phyloP scores from a whole-genome alignment of 2,797 vertebrate genomes.

The Schizopygopsis pylzovi region DNA sequence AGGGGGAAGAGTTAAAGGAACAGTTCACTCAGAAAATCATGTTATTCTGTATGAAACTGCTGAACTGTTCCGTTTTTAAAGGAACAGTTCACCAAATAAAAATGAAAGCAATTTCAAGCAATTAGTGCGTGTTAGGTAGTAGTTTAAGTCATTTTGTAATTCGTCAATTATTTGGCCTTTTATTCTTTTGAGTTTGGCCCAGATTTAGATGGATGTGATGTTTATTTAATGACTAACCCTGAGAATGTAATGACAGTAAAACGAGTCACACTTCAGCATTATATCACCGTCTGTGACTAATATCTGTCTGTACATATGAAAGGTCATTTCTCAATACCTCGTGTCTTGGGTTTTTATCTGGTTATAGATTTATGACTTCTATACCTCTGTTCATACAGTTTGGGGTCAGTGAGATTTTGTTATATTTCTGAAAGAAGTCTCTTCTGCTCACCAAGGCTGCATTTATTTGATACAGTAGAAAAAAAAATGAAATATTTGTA shows the following conservation, averaged over 20 bases:
- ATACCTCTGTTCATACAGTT: background rate
- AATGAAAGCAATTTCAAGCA: no score
- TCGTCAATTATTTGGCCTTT: background rate
- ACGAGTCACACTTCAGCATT: background rate
- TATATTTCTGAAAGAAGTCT: background rate
- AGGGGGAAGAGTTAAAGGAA: no score
- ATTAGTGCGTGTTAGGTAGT: background rate
- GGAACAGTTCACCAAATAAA: no score
- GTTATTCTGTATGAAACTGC: background rate
- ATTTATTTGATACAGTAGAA: background rate
- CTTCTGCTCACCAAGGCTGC: background rate
- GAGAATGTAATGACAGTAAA: background rate
- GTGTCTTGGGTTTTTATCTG: background rate
- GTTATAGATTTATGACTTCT: background rate
- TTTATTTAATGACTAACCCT: conserved; percentile 14
- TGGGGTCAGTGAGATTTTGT: background rate
- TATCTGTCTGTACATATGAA: background rate
- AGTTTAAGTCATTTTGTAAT: background rate
- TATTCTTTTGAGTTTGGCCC: background rate
- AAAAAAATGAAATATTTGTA: background rate
- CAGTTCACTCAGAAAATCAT: background rate
- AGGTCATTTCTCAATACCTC: background rate
- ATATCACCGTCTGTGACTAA: background rate
- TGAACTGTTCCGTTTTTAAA: background rate
- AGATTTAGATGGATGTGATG: background rate